Conservation (phyloP, 2,797 vertebrate genomes). For the Coendou prehensilis region DNA sequence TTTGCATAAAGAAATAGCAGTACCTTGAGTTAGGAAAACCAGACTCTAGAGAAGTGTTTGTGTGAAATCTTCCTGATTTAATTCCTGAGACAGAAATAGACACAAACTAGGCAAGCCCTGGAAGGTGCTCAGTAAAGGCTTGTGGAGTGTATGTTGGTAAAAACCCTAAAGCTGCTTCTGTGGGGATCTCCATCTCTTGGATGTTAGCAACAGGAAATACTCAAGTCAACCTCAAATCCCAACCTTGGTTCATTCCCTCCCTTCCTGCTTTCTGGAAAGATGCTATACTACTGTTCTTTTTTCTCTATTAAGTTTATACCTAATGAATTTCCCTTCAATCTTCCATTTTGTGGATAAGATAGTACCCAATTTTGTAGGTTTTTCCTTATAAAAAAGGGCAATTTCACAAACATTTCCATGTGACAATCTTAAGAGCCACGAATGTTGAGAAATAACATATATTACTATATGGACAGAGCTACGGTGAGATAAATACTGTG, state of each 20-base stretch:
- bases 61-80: slow-evolving; percentile 15
- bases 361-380: slow-evolving; percentile 1
- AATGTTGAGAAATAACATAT: slow-evolving; percentile 48
- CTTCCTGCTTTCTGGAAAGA: not conserved
- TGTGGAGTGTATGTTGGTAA: not conserved
- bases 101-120: slow-evolving; percentile 20
- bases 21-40: slow-evolving; percentile 20
- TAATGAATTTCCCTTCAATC: not conserved
- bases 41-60: slow-evolving; percentile 11
- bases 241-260: not conserved
- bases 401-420: slow-evolving; percentile 54
- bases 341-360: slow-evolving; percentile 44
- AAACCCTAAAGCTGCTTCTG: not conserved
- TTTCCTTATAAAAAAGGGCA: not conserved
- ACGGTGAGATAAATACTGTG: not conserved
- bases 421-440: slow-evolving; percentile 25
- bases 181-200: not conserved
- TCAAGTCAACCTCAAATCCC: not conserved
- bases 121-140: not conserved
- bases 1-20: not conserved
- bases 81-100: slow-evolving; percentile 19
- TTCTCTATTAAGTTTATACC: not conserved
- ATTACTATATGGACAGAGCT: not conserved
- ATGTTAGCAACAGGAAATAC: not conserved
- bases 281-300: not conserved